Conservation (phyloP, 2,113 vertebrate genomes). For the Cynoglossus semilaevis region DNA sequence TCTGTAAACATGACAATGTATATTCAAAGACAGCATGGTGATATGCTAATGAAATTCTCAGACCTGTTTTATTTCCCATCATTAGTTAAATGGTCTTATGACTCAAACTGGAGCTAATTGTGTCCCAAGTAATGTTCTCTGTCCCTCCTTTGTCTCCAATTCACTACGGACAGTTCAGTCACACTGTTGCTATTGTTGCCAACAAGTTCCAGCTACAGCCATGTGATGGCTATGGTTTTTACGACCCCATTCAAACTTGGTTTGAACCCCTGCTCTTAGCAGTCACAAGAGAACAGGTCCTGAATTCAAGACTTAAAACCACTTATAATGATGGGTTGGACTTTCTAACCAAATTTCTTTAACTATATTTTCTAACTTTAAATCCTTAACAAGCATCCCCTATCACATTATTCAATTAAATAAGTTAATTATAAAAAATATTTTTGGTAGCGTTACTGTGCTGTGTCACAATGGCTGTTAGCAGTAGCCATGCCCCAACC, state of each 20-base stretch:
- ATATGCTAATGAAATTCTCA: not conserved
- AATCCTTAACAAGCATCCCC: no score
- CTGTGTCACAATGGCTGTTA: no score
- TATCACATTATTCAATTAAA: no score
- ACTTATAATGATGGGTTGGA: no score
- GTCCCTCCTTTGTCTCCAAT: slow-evolving; percentile 2
- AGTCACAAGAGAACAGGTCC: no score
- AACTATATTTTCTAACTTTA: no score
- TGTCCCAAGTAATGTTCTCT: not conserved
- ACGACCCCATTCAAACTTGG: not conserved
- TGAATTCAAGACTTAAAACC: no score
- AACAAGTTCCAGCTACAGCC: not conserved
- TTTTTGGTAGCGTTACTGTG: no score
- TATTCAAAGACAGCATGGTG: not conserved
- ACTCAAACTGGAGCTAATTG: not conserved
- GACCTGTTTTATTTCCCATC: not conserved
- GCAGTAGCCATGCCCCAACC: slow-evolving; percentile 7
- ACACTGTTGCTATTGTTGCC: slow-evolving; percentile 6
- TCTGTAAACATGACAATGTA: not conserved
- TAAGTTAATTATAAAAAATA: no score
- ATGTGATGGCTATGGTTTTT: slow-evolving; percentile 2
- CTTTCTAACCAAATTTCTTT: no score
- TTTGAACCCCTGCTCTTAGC: no score
- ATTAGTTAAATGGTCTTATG: not conserved
- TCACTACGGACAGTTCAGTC: not conserved